Evolutionary conservation across 2,888 invertebrate species (phyloP).

Genomic region (Ochropleura plecta): DNA sequence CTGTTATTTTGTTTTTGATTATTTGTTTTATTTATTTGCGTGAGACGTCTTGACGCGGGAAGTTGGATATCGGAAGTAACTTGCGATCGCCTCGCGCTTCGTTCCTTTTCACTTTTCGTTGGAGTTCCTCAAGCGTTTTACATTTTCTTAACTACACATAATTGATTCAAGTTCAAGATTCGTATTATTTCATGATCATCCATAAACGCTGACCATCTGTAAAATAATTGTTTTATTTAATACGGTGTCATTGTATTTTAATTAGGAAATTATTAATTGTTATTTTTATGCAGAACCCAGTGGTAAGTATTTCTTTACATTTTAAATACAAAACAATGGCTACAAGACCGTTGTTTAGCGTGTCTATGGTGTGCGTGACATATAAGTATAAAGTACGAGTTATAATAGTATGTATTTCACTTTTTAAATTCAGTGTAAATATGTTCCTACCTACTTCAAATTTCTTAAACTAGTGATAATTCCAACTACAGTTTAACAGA

Average conservation of each 20-base stretch:
- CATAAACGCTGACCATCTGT: constrained; percentile 43
- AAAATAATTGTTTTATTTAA: constrained; percentile 47
- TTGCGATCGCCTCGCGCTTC: constrained; percentile 69
- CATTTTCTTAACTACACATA: constrained; percentile 64
- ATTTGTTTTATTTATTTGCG: constrained; percentile 52
- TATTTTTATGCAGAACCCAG: constrained; percentile 43
- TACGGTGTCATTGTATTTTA: not conserved
- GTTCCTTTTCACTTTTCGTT: constrained; percentile 86
- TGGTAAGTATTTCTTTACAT: constrained; percentile 6
- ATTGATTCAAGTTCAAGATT: constrained; percentile 19
- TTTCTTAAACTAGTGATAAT: constrained; percentile 26
- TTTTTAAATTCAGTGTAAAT: constrained; percentile 25
- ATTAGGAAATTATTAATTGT: not conserved
- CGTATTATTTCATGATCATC: constrained; percentile 11
- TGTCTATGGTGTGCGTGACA: constrained; percentile 67
- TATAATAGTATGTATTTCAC: constrained; percentile 49
- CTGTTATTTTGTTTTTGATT: constrained; percentile 54
- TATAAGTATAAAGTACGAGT: constrained; percentile 56
- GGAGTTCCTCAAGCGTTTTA: constrained; percentile 63
- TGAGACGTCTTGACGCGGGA: constrained; percentile 82
- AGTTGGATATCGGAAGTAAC: constrained; percentile 85
- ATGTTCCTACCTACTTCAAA: constrained; percentile 16
- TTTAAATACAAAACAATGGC: constrained; percentile 37
- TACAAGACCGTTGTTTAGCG: constrained; percentile 38
- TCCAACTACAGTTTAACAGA: constrained; percentile 29